Evolutionary conservation across 2,888 invertebrate species (phyloP).

Genomic region (Celastrina argiolus): DNA sequence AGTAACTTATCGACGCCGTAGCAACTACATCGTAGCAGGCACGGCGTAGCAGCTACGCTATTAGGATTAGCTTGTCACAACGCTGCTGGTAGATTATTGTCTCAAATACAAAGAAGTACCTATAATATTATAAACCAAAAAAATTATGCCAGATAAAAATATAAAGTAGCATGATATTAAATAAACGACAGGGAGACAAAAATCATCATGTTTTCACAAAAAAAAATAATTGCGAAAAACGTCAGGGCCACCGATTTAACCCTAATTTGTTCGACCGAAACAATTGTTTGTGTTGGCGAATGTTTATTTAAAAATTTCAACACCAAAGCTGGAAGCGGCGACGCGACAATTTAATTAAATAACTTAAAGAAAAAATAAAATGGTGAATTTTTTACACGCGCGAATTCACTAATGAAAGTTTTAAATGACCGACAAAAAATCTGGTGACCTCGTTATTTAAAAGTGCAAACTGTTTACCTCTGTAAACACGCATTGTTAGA

Average conservation of each 20-base stretch:
- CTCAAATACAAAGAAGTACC: not conserved
- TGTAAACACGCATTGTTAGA: constrained; percentile 29
- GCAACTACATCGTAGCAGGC: too few species aligned
- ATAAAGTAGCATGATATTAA: not conserved
- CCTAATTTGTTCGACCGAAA: constrained; percentile 1
- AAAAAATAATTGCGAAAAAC: constrained; percentile 28
- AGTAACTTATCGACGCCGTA: too few species aligned
- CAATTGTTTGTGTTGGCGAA: constrained; percentile 6
- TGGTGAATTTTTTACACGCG: constrained; percentile 53
- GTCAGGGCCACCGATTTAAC: not conserved
- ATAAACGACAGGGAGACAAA: not conserved
- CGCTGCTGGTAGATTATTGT: too few species aligned
- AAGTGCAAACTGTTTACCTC: constrained; percentile 49
- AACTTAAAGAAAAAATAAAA: constrained; percentile 56
- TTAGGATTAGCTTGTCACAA: too few species aligned
- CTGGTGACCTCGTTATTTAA: constrained; percentile 67
- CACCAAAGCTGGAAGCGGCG: constrained; percentile 10
- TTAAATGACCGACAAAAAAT: constrained; percentile 69
- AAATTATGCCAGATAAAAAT: too few species aligned
- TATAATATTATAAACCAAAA: not conserved
- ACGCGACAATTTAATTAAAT: constrained; percentile 46
- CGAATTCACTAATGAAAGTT: constrained; percentile 74
- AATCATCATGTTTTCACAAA: not conserved
- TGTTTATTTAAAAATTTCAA: constrained; percentile 20
- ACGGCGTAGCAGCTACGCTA: too few species aligned